Evolutionary conservation across 2,113 vertebrate genomes (phyloP).

Genomic region (Bujurquina vittata): DNA sequence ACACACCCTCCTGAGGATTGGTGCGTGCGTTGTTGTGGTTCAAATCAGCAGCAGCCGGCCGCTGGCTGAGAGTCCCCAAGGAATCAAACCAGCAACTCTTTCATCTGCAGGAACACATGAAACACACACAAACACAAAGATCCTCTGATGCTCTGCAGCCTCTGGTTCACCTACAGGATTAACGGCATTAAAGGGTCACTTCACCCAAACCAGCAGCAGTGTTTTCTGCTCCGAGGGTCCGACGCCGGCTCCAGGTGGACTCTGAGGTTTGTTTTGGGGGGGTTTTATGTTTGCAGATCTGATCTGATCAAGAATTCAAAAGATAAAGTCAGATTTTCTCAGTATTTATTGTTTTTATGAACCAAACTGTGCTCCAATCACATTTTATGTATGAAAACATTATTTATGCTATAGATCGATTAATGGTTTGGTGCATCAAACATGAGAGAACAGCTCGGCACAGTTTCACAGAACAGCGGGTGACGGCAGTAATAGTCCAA

Average conservation of each 20-base stretch:
- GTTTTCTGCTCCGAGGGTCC: background rate
- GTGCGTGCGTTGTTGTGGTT: background rate
- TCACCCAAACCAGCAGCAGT: background rate
- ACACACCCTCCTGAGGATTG: background rate
- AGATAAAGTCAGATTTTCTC: background rate
- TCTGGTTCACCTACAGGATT: background rate
- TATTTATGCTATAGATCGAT: background rate
- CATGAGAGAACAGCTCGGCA: background rate
- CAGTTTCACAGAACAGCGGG: background rate
- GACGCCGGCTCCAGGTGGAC: background rate
- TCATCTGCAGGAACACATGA: slow-evolving; percentile 34
- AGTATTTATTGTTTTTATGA: background rate
- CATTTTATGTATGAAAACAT: background rate
- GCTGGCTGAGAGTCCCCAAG: slow-evolving; percentile 26
- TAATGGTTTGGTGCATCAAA: background rate
- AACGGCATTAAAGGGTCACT: slow-evolving; percentile 1
- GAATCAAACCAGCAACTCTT: slow-evolving; percentile 45
- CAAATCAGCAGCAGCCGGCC: background rate
- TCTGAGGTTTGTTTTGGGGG: background rate
- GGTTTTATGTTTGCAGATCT: background rate
- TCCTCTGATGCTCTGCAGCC: slow-evolving; percentile 17
- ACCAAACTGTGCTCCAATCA: background rate
- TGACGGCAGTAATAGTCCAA: background rate
- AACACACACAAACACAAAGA: background rate
- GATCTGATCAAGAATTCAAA: background rate